Percentiles rank a stretch among this genome's conserved stretches.
phyloP scores from a whole-genome alignment of 2,888 invertebrate species.

The Panzeria rudis region DNA sequence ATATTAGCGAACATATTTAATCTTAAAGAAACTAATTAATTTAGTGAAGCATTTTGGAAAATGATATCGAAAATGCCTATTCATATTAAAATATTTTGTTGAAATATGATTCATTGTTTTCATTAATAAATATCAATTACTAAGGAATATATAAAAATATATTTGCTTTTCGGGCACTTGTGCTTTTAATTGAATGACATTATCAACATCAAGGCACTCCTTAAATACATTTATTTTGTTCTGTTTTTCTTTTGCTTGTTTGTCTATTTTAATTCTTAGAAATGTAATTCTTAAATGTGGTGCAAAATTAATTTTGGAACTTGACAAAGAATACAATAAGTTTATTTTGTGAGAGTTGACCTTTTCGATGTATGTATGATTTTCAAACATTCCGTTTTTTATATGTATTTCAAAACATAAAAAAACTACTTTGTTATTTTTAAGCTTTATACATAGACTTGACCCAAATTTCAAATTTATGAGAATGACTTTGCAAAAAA shows the following conservation, averaged over 20 bases:
- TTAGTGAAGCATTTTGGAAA: not conserved
- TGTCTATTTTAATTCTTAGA: constrained; percentile 8
- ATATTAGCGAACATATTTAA: constrained; percentile 16
- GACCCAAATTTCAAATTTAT: constrained; percentile 33
- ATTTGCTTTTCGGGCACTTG: constrained; percentile 37
- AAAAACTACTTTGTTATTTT: not conserved
- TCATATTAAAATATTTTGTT: not conserved
- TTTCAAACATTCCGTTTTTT: not conserved
- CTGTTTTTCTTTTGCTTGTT: not conserved
- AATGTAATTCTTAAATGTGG: constrained; percentile 24
- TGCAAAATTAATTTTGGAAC: constrained; percentile 1
- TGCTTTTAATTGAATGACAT: constrained; percentile 10
- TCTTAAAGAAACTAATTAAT: constrained; percentile 7
- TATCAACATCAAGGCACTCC: constrained; percentile 48
- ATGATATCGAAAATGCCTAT: not conserved
- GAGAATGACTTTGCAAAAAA: constrained; percentile 15
- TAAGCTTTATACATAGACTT: constrained; percentile 7
- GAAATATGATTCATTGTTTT: constrained; percentile 25
- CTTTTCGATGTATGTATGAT: not conserved
- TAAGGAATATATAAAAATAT: constrained; percentile 16
- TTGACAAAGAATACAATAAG: not conserved
- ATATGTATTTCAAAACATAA: not conserved
- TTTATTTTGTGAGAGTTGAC: not conserved
- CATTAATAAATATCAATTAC: constrained; percentile 29
- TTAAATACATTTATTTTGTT: constrained; percentile 20